These are phyloP conservation scores for Mesoclemmys tuberculata DNA, from an alignment of 2,113 vertebrate genomes.

Conservation along the genomic window DNA sequence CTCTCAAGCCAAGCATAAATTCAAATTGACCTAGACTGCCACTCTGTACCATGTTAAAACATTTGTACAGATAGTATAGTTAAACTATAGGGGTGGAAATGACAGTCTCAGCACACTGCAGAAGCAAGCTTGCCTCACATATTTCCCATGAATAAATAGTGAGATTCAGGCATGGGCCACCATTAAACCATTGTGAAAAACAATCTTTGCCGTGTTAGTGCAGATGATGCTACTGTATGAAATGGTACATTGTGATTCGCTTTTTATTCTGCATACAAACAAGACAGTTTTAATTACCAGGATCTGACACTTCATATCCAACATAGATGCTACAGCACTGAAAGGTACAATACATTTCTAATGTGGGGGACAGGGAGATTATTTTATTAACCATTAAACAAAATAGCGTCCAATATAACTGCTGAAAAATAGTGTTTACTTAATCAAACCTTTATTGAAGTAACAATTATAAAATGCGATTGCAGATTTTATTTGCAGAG, in stretches of 20 bases:
- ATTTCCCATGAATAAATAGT: neutral
- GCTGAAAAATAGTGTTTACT: neutral
- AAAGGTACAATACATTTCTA: constrained; percentile 24
- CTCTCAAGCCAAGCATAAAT: constrained; percentile 14
- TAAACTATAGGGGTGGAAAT: neutral
- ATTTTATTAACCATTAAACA: constrained; percentile 13
- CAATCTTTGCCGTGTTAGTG: neutral
- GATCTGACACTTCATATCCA: neutral
- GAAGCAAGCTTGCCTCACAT: neutral
- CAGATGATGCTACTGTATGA: neutral
- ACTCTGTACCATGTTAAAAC: neutral
- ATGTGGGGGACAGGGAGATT: neutral
- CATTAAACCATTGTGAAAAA: neutral
- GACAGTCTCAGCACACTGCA: neutral
- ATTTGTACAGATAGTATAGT: neutral
- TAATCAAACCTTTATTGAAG: constrained; percentile 12
- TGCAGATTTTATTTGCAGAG: constrained; percentile 11
- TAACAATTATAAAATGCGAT: constrained; percentile 1
- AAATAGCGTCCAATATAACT: neutral
- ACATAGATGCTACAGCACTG: neutral
- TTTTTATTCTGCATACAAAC: constrained; percentile 53
- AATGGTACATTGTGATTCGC: neutral
- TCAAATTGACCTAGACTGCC: neutral
- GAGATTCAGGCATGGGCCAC: neutral
- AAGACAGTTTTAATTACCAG: constrained; percentile 18